Evolutionary conservation across 1,140 invertebrate species (phyloP).

Genomic region (Zaprionus tsacasi): DNA sequence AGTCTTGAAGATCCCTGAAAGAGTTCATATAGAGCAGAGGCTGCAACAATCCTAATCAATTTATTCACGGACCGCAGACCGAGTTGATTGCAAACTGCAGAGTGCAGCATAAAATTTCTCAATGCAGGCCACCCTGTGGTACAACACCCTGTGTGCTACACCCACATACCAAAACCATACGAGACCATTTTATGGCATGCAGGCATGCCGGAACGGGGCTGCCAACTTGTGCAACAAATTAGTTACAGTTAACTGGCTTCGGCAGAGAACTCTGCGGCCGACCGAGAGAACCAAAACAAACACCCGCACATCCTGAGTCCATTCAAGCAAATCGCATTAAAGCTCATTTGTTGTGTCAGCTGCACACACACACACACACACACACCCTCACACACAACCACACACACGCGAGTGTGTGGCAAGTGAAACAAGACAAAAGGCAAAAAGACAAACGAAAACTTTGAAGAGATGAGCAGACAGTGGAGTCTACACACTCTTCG

Average conservation of each 20-base stretch:
- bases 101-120: conserved; percentile 28
- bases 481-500: conserved; percentile 10
- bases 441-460: conserved; percentile 27
- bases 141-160: background rate
- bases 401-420: conserved; percentile 7
- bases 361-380: conserved; percentile 35
- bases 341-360: conserved; percentile 83
- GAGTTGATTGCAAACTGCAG: conserved; percentile 22
- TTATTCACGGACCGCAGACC: conserved; percentile 37
- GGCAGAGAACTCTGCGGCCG: conserved; percentile 31
- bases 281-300: conserved; percentile 38
- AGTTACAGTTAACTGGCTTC: conserved; percentile 71
- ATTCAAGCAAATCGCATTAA: conserved; percentile 80
- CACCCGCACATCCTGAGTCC: conserved; percentile 55
- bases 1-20: conserved; percentile 1
- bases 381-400: conserved; percentile 4
- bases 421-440: conserved; percentile 30
- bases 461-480: conserved; percentile 14
- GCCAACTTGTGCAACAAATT: conserved; percentile 66
- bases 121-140: background rate
- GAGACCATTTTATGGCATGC: conserved; percentile 13
- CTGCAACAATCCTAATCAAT: conserved; percentile 29
- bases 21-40: too few relatives aligned
- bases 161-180: background rate
- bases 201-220: conserved; percentile 2